Conservation (phyloP, 2,797 vertebrate species). For the Mormyrus proboscirostris region DNA sequence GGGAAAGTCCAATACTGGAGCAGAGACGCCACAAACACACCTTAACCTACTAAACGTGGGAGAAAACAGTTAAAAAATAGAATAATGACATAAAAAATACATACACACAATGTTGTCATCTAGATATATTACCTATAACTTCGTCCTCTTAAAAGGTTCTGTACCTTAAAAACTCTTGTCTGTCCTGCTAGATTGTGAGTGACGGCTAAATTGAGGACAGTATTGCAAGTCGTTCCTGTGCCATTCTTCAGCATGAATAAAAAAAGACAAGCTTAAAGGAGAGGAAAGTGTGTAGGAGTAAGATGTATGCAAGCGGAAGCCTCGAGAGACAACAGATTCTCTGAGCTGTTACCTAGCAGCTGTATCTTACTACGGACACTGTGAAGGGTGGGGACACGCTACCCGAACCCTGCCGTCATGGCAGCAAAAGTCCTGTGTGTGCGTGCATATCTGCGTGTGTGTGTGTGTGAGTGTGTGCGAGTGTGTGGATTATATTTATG, state of each 20-base stretch:
- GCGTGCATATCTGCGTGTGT: not conserved
- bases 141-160: not conserved
- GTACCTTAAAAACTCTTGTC: not conserved
- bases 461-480: too few species aligned
- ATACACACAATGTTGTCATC: not conserved
- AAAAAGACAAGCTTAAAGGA: not conserved
- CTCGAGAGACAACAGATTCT: constrained; percentile 14
- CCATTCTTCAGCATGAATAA: not conserved
- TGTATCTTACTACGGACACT: not conserved
- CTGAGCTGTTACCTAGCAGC: constrained; percentile 7
- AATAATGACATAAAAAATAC: not conserved
- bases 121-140: not conserved
- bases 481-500: not conserved
- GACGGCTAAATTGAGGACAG: not conserved
- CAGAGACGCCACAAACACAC: not conserved
- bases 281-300: not conserved
- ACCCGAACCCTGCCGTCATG: not conserved
- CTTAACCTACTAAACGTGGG: not conserved
- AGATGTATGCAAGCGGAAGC: not conserved
- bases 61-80: not conserved
- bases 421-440: not conserved
- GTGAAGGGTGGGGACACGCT: not conserved
- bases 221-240: not conserved
- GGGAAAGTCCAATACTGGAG: not conserved
- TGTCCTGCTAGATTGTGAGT: not conserved